Percentiles rank a stretch among this genome's conserved stretches.
Conservation (phyloP, 2,888 invertebrate species). For the Ophion slaviceki region DNA sequence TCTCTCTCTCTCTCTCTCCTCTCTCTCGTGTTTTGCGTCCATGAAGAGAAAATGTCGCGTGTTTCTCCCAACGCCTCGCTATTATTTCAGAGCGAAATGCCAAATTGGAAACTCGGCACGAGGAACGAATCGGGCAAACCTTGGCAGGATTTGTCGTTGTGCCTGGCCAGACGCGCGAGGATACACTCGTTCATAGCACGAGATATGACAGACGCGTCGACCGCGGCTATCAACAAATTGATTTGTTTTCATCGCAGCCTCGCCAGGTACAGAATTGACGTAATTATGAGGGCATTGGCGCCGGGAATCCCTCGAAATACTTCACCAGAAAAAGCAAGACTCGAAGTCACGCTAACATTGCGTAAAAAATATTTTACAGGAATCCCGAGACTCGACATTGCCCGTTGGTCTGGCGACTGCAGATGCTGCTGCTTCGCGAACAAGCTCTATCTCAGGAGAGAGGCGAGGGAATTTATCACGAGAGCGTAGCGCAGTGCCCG, state of each 20-base stretch:
- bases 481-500: slow-evolving; percentile 78
- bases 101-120: slow-evolving; percentile 85
- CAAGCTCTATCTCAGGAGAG: slow-evolving; percentile 78
- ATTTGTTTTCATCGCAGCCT: slow-evolving; percentile 77
- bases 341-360: background rate
- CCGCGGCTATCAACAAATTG: slow-evolving; percentile 78
- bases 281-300: background rate
- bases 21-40: too few species aligned
- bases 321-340: slow-evolving; percentile 3
- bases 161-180: slow-evolving; percentile 77
- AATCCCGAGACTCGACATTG: slow-evolving; percentile 82
- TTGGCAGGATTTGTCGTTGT: slow-evolving; percentile 77
- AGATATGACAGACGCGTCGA: slow-evolving; percentile 70
- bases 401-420: slow-evolving; percentile 87
- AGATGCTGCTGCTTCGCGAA: slow-evolving; percentile 86
- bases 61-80: slow-evolving; percentile 1
- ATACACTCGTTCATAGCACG: slow-evolving; percentile 72
- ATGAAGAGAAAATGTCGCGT: background rate
- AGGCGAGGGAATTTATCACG: slow-evolving; percentile 81
- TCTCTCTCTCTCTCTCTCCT: too few species aligned
- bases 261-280: slow-evolving; percentile 71
- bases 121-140: slow-evolving; percentile 69
- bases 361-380: slow-evolving; percentile 61
- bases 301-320: background rate
- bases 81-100: slow-evolving; percentile 80